Evolutionary conservation across 2,113 vertebrate genomes (phyloP), one percentile per base, ranked within the genome.

Genomic region (Perca fluviatilis): DNA sequence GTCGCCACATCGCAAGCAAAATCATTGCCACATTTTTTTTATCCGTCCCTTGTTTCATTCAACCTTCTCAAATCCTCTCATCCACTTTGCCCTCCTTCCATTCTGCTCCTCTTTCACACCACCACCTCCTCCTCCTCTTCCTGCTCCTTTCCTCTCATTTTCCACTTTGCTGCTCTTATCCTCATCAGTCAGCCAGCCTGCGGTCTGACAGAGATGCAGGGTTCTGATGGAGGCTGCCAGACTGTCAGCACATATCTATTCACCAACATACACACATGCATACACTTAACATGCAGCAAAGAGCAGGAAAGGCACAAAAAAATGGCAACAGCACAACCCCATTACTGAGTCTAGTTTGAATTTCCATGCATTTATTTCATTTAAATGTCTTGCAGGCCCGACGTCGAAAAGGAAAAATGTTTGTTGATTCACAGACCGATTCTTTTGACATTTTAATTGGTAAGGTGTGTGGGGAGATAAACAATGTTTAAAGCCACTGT

Each of bases 191-290:
- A 88, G 75, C 79, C 83, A 70, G 70, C 77, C 85, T 50, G 82
- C 79, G 82, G 87, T 89, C 72, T 82, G 86, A 89, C 84, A 75
- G 76, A 90, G 87, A 89, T 61, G 82, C 58, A n/a, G 50, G 58
- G 33, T 30, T 83, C 84, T 86, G 89, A 92, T 82, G 82, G 83
- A 88, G 79, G 87, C 87, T 86, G 79, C 89, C 87, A 88, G 79
- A 64, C 88, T 93, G 91, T 91, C 88, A 89, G 86, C 70, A 15
- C 83, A 72, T 70, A 91, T 92, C 88, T 88, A 65, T 83, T 88
- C 87, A 86, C 43, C 77, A 84, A 83, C 73, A 56, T 65, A 79
- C 77, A 64, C 72, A 75, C 77, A 78, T 84, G 77, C 84, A 68
- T 80, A 68, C 73, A 80, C 51, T 88, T 85, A 71, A 75, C 66